These are phyloP conservation scores for Steatocranus sp. DNA, from an alignment of 2,797 vertebrate genomes.

Conservation along the genomic window DNA sequence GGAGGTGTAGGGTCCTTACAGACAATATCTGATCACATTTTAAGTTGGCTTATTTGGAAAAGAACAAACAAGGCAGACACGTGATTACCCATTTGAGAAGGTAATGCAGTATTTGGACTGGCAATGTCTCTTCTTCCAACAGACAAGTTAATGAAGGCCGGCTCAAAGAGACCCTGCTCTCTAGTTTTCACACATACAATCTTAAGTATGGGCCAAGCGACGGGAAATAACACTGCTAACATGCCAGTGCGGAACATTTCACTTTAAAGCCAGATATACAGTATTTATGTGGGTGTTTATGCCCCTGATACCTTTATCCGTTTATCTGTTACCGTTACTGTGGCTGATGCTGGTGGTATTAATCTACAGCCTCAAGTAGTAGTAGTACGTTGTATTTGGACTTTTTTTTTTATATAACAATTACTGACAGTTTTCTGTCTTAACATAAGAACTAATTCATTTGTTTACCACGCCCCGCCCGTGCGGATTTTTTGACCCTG, in stretches of 20 bases:
- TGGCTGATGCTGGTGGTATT: not conserved
- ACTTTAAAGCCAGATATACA: not conserved
- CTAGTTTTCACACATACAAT: not conserved
- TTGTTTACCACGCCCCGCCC: not conserved
- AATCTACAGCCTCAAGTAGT: not conserved
- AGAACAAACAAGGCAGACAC: conserved; percentile 22
- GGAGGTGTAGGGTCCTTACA: not conserved
- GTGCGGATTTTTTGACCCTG: not conserved
- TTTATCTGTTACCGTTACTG: not conserved
- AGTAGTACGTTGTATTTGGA: not conserved
- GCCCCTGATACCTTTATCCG: not conserved
- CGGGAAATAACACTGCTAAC: not conserved
- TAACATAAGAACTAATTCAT: not conserved
- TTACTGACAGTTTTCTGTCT: not conserved
- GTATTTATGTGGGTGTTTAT: not conserved
- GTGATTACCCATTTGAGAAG: conserved; percentile 12
- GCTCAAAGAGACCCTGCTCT: not conserved
- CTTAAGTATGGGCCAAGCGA: not conserved
- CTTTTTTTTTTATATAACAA: not conserved
- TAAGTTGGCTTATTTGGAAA: conserved; percentile 25
- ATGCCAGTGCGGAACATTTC: not conserved
- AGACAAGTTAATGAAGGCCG: not conserved
- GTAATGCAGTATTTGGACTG: not conserved
- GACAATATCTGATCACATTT: not conserved
- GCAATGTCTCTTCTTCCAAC: not conserved